These are phyloP conservation scores for Podarcis muralis DNA, from an alignment of 2,113 vertebrate species.

Conservation along the genomic window DNA sequence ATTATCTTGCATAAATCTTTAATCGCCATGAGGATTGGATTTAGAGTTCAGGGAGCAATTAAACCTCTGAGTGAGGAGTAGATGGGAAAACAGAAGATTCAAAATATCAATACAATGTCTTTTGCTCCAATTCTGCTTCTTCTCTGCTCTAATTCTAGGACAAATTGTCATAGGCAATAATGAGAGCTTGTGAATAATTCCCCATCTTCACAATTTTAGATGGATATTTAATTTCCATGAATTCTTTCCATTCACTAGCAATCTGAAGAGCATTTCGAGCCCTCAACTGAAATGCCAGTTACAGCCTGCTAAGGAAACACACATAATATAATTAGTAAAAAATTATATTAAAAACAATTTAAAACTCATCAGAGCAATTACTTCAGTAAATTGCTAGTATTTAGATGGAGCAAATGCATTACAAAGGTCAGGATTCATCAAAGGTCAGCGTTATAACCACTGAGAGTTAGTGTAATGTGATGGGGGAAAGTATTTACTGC, in stretches of 20 bases:
- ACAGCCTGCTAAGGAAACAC: background rate
- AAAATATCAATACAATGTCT: background rate
- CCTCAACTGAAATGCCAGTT: background rate
- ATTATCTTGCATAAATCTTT: constrained; percentile 28
- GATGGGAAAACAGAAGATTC: background rate
- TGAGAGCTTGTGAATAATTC: background rate
- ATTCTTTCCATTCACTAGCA: background rate
- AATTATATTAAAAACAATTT: background rate
- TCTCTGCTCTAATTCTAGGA: background rate
- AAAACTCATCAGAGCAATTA: background rate
- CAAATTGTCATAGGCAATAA: background rate
- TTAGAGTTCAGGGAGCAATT: constrained; percentile 30
- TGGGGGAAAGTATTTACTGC: background rate
- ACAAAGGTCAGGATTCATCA: background rate
- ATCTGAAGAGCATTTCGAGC: background rate
- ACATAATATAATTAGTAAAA: background rate
- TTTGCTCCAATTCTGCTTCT: background rate
- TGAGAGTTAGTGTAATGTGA: background rate
- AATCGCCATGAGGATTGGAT: constrained; percentile 4
- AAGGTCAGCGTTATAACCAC: background rate
- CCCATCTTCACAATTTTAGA: background rate
- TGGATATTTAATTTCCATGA: background rate
- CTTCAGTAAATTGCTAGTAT: constrained; percentile 2
- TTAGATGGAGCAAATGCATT: constrained; percentile 10
- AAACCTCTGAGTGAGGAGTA: background rate